Evolutionary conservation across 2,888 invertebrate genomes (phyloP), one percentile per base, ranked within the genome.

Genomic region (Scotopteryx bipunctaria): DNA sequence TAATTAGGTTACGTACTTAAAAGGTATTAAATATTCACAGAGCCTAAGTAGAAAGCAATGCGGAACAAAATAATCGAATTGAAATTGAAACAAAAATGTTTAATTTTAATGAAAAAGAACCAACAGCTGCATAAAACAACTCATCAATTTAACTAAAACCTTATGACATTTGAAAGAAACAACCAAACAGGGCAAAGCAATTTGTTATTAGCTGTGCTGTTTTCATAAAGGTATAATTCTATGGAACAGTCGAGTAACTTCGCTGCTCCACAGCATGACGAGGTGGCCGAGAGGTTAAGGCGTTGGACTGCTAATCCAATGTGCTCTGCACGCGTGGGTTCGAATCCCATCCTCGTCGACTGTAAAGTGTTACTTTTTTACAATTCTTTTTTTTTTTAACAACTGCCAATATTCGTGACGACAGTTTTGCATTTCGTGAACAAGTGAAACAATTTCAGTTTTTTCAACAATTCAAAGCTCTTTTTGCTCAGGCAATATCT

Each of bases 281-380:
- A 90, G 90, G 90, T 91, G 91, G 91, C 91, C 91, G 91, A 91
- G 91, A 75, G 91, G 90, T 91, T 90, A 91, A 91, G 91, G 91
- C 91, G 91, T 90, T 91, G 91, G 91, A 91, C 94, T 94, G 94
- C 94, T 94, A 94, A 94, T 94, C 94, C 94, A 94, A 94, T 94
- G 94, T 93, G 94, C 93, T 94, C 93, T 94, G 93, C 94, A 93
- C 94, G 94, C 94, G 94, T 94, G 94, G 94, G 94, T 94, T 94
- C 93, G 94, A 93, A 94, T 94, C 94, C 93, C 94, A 94, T 94
- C 94, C 93, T 93, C 93, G 93, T 93, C 93, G 93, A 69, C 78
- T 25, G 2, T n/a, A n/a, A n/a, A n/a, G n/a, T n/a, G n/a, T n/a
- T n/a, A n/a, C n/a, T n/a, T 49, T 63, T 66, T 63, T 57, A 36